A percentile compares a stretch with the other conserved stretches of the same genome.
These are phyloP conservation scores for Caenorhabditis angaria DNA, from an alignment of 2,888 invertebrate genomes.

Conservation along the genomic window DNA sequence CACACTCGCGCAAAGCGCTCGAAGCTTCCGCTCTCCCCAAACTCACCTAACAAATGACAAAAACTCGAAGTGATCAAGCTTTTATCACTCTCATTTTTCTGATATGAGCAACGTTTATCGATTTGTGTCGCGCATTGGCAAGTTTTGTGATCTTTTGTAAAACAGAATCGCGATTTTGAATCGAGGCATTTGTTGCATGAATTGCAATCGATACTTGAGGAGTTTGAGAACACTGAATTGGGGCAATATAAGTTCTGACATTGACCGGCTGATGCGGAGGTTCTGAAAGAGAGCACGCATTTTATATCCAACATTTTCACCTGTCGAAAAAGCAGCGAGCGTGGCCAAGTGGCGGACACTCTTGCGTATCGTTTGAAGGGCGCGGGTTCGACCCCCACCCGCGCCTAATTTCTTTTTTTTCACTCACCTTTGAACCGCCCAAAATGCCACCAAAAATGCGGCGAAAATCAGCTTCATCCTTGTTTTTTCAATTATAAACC, in stretches of 20 bases:
- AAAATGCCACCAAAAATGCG: background rate
- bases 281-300: conserved; percentile 7
- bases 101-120: background rate
- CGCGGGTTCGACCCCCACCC: no score
- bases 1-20: no score
- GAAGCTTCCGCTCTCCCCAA: background rate
- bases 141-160: conserved; percentile 22
- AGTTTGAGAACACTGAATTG: background rate
- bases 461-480: background rate
- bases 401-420: no score
- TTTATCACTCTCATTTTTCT: conserved; percentile 12
- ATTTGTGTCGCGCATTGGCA: conserved; percentile 33
- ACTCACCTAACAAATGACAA: conserved; percentile 30
- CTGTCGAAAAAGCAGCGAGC: no score
- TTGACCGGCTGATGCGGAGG: conserved; percentile 9
- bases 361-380: no score
- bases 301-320: no score
- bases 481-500: no score
- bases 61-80: conserved; percentile 17
- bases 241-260: conserved; percentile 28
- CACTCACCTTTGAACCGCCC: no score
- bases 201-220: conserved; percentile 22
- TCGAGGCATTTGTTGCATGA: conserved; percentile 28
- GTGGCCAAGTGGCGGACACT: no score
- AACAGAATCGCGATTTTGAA: conserved; percentile 31